These are phyloP conservation scores for Phycodurus eques DNA, from an alignment of 2,113 vertebrate species.

Conservation along the genomic window DNA sequence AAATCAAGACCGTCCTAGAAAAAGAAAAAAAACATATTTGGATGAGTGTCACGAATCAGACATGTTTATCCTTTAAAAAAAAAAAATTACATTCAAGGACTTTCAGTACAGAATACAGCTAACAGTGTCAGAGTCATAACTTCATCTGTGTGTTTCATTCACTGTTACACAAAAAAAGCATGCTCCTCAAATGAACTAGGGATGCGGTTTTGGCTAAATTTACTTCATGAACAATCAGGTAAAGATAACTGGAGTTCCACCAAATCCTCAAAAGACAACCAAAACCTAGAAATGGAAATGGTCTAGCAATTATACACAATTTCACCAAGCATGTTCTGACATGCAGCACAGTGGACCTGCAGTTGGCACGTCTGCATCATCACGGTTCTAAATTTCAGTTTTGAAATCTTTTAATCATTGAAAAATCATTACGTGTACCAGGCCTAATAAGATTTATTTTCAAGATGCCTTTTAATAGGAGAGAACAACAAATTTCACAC, in stretches of 20 bases:
- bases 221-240: too few relatives aligned
- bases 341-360: too few relatives aligned
- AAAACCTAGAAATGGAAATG: too few relatives aligned
- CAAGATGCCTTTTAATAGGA: background rate
- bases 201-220: too few relatives aligned
- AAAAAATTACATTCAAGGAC: background rate
- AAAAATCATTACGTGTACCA: too few relatives aligned
- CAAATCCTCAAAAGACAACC: too few relatives aligned
- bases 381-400: too few relatives aligned
- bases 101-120: background rate
- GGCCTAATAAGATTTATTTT: background rate
- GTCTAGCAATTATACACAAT: too few relatives aligned
- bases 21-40: background rate
- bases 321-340: too few relatives aligned
- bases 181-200: background rate
- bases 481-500: background rate
- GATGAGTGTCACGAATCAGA: slow-evolving; percentile 3
- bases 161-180: background rate
- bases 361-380: too few relatives aligned
- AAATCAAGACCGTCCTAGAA: background rate
- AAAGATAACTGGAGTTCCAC: too few relatives aligned
- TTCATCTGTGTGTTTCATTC: background rate
- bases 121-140: background rate
- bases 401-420: too few relatives aligned
- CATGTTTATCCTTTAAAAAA: background rate